Evolutionary conservation across 2,888 invertebrate species (phyloP), one percentile per base, ranked within the genome.

Genomic region (Chorisops tibialis): DNA sequence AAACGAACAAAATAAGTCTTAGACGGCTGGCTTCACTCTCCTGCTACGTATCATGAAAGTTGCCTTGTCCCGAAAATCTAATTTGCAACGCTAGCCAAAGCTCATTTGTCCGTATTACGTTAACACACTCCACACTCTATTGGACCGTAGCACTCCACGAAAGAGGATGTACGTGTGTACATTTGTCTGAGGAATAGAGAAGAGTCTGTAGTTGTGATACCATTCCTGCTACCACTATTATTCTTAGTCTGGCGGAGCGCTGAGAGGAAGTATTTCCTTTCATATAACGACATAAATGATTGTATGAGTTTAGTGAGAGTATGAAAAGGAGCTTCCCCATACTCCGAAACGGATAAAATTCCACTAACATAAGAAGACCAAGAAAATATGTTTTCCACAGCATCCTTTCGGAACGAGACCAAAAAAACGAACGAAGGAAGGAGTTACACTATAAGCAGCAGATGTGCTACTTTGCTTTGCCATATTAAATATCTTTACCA

Each of bases 61-160:
- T 30, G 43, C 43, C 22, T 43, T 35, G 30, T 30, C 58, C 56
- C 56, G 45, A 60, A 65, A 66, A 66, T 66, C 66, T 66, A 66
- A 66, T 66, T 66, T 66, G 66, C 66, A 63, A 54, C 61, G 65
- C 60, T 65, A 66, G 66, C 66, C 66, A 63, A 65, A 63, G 59
- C 66, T 66, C 66, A 66, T 66, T 66, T 66, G 66, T 66, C 63
- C 65, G 60, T 49, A 66, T 66, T 66, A 66, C 62, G 61, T 62
- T 63, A 61, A 65, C 63, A 64, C 56, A 65, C 62, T 56, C 56
- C 45, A 56, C 56, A 43, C 56, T 43, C 43, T 35, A 56, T 56
- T 43, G 30, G 43, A 43, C 43, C 43, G 7, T 38, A 56, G 43
- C 18, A 18, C 43, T 21, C 24, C 45, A 30, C 30, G 21, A 43